A percentile compares a stretch with the other conserved stretches of the same genome.
phyloP scores from a whole-genome alignment of 2,797 vertebrate species.

The Carduelis carduelis region DNA sequence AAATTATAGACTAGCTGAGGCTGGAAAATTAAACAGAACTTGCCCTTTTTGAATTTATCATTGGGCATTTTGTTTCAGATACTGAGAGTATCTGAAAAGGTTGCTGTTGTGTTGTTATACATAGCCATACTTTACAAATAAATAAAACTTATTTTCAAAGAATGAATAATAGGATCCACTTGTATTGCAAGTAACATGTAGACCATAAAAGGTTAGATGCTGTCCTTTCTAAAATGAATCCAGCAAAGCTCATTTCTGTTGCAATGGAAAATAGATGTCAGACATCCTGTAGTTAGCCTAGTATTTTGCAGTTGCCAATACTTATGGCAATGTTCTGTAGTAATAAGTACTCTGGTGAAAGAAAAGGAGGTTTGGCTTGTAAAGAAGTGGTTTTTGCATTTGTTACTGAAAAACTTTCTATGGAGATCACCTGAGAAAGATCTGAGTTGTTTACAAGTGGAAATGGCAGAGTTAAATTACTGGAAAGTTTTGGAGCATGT shows the following conservation, averaged over 20 bases:
- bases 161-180: neutral
- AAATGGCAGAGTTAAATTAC: neutral
- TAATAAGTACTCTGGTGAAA: neutral
- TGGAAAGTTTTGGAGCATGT: neutral
- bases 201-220: neutral
- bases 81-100: neutral
- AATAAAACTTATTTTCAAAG: neutral
- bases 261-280: neutral
- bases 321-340: neutral
- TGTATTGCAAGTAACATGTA: neutral
- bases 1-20: neutral
- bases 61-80: neutral
- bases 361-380: neutral
- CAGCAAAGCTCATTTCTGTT: neutral
- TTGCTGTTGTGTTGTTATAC: neutral
- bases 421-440: neutral
- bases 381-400: neutral
- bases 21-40: neutral
- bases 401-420: neutral
- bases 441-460: neutral
- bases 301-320: neutral
- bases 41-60: neutral
- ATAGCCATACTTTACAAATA: neutral
- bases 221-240: neutral
- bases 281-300: neutral